Conservation (phyloP, 2,797 vertebrate species). For the Rhinophrynus dorsalis region DNA sequence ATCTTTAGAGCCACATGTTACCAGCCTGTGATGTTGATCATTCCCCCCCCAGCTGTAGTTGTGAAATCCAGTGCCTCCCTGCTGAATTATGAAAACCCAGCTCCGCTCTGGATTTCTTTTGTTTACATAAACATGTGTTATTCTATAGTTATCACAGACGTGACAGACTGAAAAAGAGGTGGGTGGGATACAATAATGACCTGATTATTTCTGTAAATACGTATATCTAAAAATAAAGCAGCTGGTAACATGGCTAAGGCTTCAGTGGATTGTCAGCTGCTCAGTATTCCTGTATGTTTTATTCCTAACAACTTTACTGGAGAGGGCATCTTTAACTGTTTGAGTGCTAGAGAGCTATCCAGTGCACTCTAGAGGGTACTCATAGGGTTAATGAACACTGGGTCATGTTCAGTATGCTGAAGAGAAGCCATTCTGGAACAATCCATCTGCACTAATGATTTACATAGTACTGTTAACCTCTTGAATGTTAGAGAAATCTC, state of each 20-base stretch:
- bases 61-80: not conserved
- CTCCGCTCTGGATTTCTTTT: not conserved
- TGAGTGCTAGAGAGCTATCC: too few species aligned
- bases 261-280: conserved; percentile 12
- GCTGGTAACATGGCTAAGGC: not conserved
- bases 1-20: too few species aligned
- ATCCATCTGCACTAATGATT: too few species aligned
- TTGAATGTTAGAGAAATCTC: too few species aligned
- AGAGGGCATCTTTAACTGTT: too few species aligned
- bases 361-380: too few species aligned
- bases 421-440: too few species aligned
- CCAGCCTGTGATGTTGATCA: too few species aligned
- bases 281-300: not conserved
- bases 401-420: too few species aligned
- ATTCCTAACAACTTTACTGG: not conserved
- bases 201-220: conserved; percentile 15
- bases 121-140: conserved; percentile 30
- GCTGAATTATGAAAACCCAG: not conserved
- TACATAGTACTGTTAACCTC: too few species aligned
- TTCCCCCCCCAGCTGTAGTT: not conserved
- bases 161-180: not conserved
- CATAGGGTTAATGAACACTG: too few species aligned
- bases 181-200: not conserved
- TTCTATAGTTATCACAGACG: not conserved
- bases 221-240: conserved; percentile 24